Conservation (phyloP, 2,113 vertebrate genomes). For the Bagarius yarrelli region DNA sequence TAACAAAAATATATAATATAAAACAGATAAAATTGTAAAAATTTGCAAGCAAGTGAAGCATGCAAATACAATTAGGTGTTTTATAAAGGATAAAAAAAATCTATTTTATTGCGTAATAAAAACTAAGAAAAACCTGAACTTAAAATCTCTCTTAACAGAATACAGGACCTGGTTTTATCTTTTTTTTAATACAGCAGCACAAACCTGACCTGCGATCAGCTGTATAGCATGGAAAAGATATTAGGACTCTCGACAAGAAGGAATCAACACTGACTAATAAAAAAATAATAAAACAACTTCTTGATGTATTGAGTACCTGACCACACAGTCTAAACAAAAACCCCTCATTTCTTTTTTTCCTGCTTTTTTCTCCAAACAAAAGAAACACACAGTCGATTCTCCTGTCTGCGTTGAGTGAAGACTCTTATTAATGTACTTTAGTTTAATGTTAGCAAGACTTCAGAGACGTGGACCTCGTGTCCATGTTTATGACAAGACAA, state of each 20-base stretch:
- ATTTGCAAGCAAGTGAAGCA: neutral
- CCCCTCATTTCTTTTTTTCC: conserved; percentile 19
- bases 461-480: conserved; percentile 10
- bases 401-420: conserved; percentile 34
- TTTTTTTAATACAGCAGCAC: neutral
- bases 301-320: neutral
- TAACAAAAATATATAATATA: neutral
- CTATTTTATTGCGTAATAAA: no score
- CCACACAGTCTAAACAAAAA: conserved; percentile 34
- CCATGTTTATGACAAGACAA: conserved; percentile 30
- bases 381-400: conserved; percentile 6
- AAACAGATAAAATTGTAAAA: neutral
- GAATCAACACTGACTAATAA: neutral
- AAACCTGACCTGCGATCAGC: conserved; percentile 11
- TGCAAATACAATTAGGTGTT: neutral
- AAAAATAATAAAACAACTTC: neutral
- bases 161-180: neutral
- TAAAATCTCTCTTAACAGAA: no score
- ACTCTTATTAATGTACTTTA: conserved; percentile 46
- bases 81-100: no score
- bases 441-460: conserved; percentile 34
- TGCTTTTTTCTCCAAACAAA: conserved; percentile 17
- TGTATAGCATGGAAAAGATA: neutral
- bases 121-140: no score
- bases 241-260: neutral